Conservation (phyloP, 2,888 invertebrate genomes). For the Dryocosmus kuriphilus region DNA sequence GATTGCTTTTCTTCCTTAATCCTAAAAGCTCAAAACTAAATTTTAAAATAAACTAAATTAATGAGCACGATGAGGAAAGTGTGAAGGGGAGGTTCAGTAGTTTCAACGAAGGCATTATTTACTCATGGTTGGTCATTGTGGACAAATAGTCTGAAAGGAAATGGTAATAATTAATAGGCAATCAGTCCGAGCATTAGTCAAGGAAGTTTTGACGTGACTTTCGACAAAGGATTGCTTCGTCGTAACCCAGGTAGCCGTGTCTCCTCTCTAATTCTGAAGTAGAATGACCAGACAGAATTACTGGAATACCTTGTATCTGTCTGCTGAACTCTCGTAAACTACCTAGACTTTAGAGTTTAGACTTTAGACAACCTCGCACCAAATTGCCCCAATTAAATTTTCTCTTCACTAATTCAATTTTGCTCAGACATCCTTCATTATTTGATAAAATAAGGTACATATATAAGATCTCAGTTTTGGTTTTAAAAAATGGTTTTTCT, state of each 20-base stretch:
- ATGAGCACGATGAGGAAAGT: neutral
- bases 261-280: neutral
- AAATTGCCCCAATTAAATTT: neutral
- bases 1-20: neutral
- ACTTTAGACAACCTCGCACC: neutral
- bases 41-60: neutral
- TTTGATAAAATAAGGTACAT: neutral
- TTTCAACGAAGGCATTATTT: slow-evolving; percentile 44
- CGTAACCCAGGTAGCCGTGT: neutral
- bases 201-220: slow-evolving; percentile 7
- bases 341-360: neutral
- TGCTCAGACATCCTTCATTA: neutral
- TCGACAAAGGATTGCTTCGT: neutral
- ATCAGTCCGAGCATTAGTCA: too few relatives aligned
- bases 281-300: neutral
- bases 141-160: neutral
- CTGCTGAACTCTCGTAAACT: neutral
- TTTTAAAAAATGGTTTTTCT: too few relatives aligned
- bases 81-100: neutral
- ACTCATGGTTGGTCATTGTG: neutral
- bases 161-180: slow-evolving; percentile 51
- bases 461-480: too few relatives aligned
- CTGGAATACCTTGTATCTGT: neutral
- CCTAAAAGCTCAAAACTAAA: neutral
- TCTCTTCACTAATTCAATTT: neutral